Base-by-base conservation (phyloP, 1,140 invertebrate species). In the Drosophila tsacasi region DNA sequence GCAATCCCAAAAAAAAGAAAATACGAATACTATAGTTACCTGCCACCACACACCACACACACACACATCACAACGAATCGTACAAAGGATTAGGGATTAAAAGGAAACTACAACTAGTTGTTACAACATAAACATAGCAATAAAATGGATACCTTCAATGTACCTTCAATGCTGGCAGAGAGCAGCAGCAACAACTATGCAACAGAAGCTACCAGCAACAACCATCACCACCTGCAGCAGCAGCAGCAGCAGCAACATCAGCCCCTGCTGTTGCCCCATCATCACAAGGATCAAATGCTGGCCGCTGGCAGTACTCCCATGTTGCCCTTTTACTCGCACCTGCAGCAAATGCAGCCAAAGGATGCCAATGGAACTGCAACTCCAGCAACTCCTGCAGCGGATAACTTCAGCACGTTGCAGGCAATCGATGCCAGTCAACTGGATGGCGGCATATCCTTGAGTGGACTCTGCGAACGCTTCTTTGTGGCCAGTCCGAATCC, bases 281-380 rank as follows among this genome's bases (percentile, higher is more conserved):
- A 92, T 78, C 86, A 92, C 49, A 92, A 92, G 75, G 91, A 92
- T 83, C 91, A 92, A 71, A 92, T 92, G 91, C 69, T 92, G 17
- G 87, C 76, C 17, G 87, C 86, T 40, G 87, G 91, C 50, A 92
- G 76, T 62, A 76, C 73, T 2, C 87, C 81, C 0, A 68, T 78
- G n/a, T 62, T 90, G 27, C 63, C 85, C 5, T 90, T 83, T 17
- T 90, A 92, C 40, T 42, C 71, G 0, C 81, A 90, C 25, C 25
- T 90, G 57, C 84, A 79, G 17, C 84, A 79, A 13, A 37, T 67
- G 46, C 76, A 78, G 19, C 76, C 81, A 10, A 83, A 84, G 63
- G 69, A 86, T 27, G 59, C 55, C 15, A 40, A 39, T 66, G 49
- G 37, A 25, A 10, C 67, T 32, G 17, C 69, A 39, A 15, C 68